Evolutionary conservation across 1,140 invertebrate species (phyloP), one percentile per base, ranked within the genome.

Genomic region (Achatina immaculata): DNA sequence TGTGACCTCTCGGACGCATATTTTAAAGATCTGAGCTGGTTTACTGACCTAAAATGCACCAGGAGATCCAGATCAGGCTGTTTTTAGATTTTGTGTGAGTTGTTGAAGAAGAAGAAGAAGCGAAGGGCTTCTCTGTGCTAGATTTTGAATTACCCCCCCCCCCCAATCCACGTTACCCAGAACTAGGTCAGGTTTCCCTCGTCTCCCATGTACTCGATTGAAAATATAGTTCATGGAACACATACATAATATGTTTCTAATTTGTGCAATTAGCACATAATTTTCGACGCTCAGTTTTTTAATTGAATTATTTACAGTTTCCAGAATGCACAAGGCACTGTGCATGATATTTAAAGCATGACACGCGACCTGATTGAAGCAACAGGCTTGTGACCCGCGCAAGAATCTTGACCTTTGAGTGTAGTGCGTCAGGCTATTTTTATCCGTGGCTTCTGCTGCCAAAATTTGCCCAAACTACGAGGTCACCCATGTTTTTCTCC

Each of bases 381-480:
- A 73, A 73, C 71, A 73, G 71, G 71, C 21, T 28, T 51, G 48
- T 51, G 51, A 14, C 4, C 48, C 72, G 38, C 14, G 45, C 43
- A 40, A 45, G 1, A 74, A 28, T 14, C 14, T 9, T 42, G n/a
- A 19, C 43, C 68, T 38, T n/a, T n/a, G n/a, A 62, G 62, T 62
- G 48, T 76, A 62, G 74, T 76, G 55, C 55, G 6, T 21, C 34
- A 4, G 48, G 58, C 55, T 58, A 58, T 76, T 76, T 76, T 76
- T 76, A 58, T 58, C 55, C 42, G 34, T 62, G 74, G 55, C 74
- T 76, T 62, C 74, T 71, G 9, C 24, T 76, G 40, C 28, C 74
- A 62, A 45, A 62, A 62, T 76, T n/a, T 34, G 62, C 38, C 74
- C 34, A 58, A 40, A 38, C 24, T 62, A 76, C 7, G 40, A 76